phyloP scores from a whole-genome alignment of 2,797 vertebrate genomes.

The Nannoperca obscura region DNA sequence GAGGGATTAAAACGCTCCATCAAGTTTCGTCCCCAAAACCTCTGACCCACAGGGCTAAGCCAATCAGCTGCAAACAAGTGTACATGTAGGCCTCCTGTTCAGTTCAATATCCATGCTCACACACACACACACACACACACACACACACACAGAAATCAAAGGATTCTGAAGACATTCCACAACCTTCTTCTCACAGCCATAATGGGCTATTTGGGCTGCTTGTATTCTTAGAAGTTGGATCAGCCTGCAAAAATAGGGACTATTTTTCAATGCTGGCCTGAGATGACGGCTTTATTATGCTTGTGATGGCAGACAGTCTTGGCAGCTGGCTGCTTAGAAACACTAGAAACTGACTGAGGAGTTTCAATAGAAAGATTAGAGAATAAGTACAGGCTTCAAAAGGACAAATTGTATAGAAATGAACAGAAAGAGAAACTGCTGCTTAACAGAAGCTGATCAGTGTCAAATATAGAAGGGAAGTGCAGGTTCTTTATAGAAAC shows the following conservation, averaged over 20 bases:
- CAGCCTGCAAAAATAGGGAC: conserved; percentile 65
- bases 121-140: background rate
- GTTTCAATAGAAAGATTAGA: conserved; percentile 39
- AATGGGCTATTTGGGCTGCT: conserved; percentile 66
- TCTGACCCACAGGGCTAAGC: conserved; percentile 34
- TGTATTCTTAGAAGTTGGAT: conserved; percentile 72
- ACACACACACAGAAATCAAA: conserved; percentile 56
- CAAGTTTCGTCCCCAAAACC: conserved; percentile 1
- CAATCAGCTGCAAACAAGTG: conserved; percentile 35
- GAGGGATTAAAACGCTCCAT: conserved; percentile 14
- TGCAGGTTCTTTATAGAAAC: background rate
- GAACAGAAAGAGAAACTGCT: conserved; percentile 6
- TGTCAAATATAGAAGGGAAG: conserved; percentile 17
- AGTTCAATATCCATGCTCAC: conserved; percentile 13
- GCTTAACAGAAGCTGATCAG: conserved; percentile 12
- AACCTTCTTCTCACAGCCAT: conserved; percentile 66
- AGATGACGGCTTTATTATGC: conserved; percentile 63
- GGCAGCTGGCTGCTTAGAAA: conserved; percentile 53
- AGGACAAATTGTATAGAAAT: conserved; percentile 20
- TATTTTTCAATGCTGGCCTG: conserved; percentile 58
- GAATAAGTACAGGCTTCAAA: conserved; percentile 37
- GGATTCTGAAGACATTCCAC: conserved; percentile 64
- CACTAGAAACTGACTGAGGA: conserved; percentile 38
- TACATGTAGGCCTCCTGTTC: background rate
- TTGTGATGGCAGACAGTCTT: conserved; percentile 51